Conservation (phyloP, 2,888 invertebrate genomes). For the Drosophila kuntzei region DNA sequence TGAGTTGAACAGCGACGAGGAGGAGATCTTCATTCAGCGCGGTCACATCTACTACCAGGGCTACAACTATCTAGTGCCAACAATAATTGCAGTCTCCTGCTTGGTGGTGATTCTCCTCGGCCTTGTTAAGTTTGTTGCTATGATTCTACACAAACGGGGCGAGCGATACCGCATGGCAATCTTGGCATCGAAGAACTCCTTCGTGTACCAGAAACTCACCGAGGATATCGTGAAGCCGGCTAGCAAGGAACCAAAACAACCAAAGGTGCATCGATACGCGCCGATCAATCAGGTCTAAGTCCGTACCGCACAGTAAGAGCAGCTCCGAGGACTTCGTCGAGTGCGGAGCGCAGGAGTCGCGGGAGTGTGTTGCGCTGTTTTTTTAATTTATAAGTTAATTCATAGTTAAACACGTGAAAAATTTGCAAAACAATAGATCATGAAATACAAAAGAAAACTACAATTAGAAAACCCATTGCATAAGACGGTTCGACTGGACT, state of each 20-base stretch:
- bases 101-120: constrained; percentile 87
- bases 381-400: constrained; percentile 79
- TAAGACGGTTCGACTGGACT: constrained; percentile 19
- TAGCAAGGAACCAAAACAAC: constrained; percentile 86
- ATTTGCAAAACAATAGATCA: constrained; percentile 13
- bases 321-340: constrained; percentile 42
- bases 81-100: constrained; percentile 87
- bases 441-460: constrained; percentile 18
- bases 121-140: constrained; percentile 87
- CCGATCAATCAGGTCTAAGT: constrained; percentile 87
- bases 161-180: constrained; percentile 86
- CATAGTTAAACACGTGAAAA: constrained; percentile 48
- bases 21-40: constrained; percentile 84
- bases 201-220: constrained; percentile 92
- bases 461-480: constrained; percentile 12
- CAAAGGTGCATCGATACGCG: constrained; percentile 89
- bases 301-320: constrained; percentile 49
- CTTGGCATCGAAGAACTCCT: constrained; percentile 85
- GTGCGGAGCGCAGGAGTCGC: constrained; percentile 34
- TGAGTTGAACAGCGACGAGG: constrained; percentile 74
- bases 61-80: constrained; percentile 87
- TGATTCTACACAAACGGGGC: constrained; percentile 86
- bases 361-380: constrained; percentile 76
- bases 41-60: constrained; percentile 85
- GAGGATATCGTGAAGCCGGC: constrained; percentile 90